A percentile compares a stretch with the other conserved stretches of the same genome.
These are phyloP conservation scores for Microctonus aethiopoides DNA, from an alignment of 2,888 invertebrate genomes.

Conservation along the genomic window DNA sequence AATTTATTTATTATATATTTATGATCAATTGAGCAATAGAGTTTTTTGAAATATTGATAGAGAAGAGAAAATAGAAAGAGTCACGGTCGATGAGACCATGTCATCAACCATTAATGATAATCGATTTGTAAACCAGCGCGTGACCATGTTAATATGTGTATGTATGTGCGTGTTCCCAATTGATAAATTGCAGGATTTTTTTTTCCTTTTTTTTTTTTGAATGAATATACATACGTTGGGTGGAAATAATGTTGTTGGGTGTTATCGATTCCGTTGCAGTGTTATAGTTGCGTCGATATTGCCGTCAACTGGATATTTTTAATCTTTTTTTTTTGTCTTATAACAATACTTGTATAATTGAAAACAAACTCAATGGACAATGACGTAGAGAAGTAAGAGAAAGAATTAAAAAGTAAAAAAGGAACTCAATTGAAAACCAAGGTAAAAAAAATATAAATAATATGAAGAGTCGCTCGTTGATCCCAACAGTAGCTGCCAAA, in stretches of 20 bases:
- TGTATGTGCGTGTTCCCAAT: not conserved
- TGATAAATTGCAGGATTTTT: constrained; percentile 31
- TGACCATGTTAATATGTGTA: not conserved
- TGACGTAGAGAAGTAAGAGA: no score
- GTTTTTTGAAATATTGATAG: no score
- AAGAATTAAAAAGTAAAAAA: not conserved
- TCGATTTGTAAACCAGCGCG: not conserved
- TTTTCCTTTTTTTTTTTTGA: no score
- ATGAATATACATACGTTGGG: not conserved
- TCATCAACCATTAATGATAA: constrained; percentile 1
- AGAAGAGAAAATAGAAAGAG: not conserved
- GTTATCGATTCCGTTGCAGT: constrained; percentile 56
- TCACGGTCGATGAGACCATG: not conserved
- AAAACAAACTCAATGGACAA: no score
- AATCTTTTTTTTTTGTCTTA: no score
- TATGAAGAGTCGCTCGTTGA: constrained; percentile 22
- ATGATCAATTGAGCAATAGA: no score
- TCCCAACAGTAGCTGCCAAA: constrained; percentile 23
- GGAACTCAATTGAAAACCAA: constrained; percentile 9
- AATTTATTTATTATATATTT: no score
- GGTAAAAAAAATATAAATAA: not conserved
- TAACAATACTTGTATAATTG: no score
- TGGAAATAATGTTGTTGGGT: not conserved
- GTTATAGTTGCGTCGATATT: no score
- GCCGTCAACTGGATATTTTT: no score